Percentiles rank a stretch among this genome's conserved stretches.
These are phyloP conservation scores for Eremophila alpestris DNA, from an alignment of 2,797 vertebrate genomes.

Conservation along the genomic window DNA sequence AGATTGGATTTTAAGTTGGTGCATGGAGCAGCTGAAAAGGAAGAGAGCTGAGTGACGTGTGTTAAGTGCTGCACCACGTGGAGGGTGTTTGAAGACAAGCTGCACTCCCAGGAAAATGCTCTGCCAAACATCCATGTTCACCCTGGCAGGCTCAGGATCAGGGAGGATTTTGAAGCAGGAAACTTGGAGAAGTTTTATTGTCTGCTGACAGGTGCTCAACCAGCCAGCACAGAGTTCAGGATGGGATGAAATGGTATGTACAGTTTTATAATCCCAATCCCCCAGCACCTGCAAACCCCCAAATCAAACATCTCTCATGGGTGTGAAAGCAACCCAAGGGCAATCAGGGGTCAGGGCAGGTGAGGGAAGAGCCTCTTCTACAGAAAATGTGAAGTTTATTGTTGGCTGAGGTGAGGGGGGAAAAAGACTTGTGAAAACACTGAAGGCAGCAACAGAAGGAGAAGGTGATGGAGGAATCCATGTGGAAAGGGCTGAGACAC, in stretches of 20 bases:
- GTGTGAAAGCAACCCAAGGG: neutral
- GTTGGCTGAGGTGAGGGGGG: neutral
- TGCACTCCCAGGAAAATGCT: neutral
- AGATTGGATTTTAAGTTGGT: constrained; percentile 12
- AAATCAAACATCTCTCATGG: neutral
- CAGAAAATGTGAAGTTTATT: neutral
- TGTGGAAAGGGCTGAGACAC: accelerated
- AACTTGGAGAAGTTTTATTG: neutral
- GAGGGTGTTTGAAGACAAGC: neutral
- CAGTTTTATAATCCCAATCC: neutral
- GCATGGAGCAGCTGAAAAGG: neutral
- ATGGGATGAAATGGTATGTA: neutral
- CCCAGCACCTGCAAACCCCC: neutral
- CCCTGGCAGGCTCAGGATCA: neutral
- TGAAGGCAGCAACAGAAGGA: neutral
- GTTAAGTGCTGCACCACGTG: neutral
- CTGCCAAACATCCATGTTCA: neutral
- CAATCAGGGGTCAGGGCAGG: neutral
- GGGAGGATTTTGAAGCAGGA: neutral
- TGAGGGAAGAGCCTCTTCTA: neutral
- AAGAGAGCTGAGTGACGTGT: neutral
- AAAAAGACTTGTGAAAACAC: neutral
- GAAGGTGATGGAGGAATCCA: neutral
- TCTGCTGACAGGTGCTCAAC: neutral
- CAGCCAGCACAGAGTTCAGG: neutral